A percentile compares a stretch with the other conserved stretches of the same genome.
Conservation (phyloP, 1,140 invertebrate species). For the Brachionus rotundiformis region DNA sequence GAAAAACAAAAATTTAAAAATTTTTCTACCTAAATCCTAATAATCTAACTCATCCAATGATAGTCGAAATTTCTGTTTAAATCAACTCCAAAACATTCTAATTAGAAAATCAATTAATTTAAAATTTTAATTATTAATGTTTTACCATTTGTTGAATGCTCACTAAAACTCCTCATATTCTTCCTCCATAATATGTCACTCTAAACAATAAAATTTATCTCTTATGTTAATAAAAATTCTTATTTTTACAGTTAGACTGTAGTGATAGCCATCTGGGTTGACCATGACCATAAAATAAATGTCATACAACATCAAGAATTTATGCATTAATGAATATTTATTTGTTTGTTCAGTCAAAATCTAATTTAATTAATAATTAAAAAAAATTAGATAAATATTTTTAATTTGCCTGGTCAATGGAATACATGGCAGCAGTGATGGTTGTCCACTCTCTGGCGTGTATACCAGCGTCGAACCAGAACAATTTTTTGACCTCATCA, state of each 20-base stretch:
- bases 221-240: not conserved
- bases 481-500: constrained; percentile 12
- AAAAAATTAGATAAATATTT: not conserved
- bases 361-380: too few relatives aligned
- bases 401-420: constrained; percentile 28
- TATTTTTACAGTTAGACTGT: not conserved
- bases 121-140: not conserved
- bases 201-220: not conserved
- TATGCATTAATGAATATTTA: constrained; percentile 1
- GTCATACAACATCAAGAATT: constrained; percentile 14
- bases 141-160: not conserved
- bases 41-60: constrained; percentile 41
- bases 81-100: constrained; percentile 52
- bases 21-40: not conserved
- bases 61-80: constrained; percentile 50
- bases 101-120: not conserved
- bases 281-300: constrained; percentile 43
- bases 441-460: constrained; percentile 37
- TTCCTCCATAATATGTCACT: not conserved
- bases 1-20: not conserved
- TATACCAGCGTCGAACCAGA: constrained; percentile 42
- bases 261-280: constrained; percentile 51
- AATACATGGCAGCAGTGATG: not conserved
- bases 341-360: not conserved
- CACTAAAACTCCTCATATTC: not conserved